These are phyloP conservation scores for Syngnathus typhle DNA, from an alignment of 2,113 vertebrate species.

Conservation along the genomic window DNA sequence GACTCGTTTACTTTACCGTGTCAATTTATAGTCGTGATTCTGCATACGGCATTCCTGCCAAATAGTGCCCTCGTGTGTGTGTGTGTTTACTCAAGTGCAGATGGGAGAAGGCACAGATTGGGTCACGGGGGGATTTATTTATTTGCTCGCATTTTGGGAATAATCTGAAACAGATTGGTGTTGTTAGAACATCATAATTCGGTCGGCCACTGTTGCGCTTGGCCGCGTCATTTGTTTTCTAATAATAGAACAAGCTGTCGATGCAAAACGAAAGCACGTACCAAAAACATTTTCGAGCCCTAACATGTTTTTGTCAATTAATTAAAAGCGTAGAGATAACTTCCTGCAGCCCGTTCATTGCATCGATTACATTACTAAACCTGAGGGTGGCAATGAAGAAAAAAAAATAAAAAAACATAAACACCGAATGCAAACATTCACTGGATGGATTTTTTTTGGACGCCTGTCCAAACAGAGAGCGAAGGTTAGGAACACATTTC, in stretches of 20 bases:
- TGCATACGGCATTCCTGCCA: conserved; percentile 50
- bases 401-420: conserved; percentile 27
- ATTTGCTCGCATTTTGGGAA: conserved; percentile 73
- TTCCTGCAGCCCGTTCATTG: background rate
- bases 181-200: background rate
- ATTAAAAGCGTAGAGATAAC: background rate
- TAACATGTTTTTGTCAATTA: background rate
- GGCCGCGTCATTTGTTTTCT: background rate
- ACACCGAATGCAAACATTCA: conserved; percentile 68
- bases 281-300: too few species aligned
- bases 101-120: background rate
- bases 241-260: background rate
- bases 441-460: background rate
- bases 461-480: conserved; percentile 16
- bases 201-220: background rate
- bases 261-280: too few species aligned
- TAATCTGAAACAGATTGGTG: background rate
- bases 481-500: conserved; percentile 14
- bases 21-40: conserved; percentile 78
- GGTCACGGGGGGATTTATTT: conserved; percentile 69
- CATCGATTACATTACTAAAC: background rate
- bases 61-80: conserved; percentile 1
- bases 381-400: conserved; percentile 16
- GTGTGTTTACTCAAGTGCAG: background rate
- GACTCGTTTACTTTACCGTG: conserved; percentile 70